Conservation (phyloP, 2,113 vertebrate species). For the Pelecanoides urinatrix region DNA sequence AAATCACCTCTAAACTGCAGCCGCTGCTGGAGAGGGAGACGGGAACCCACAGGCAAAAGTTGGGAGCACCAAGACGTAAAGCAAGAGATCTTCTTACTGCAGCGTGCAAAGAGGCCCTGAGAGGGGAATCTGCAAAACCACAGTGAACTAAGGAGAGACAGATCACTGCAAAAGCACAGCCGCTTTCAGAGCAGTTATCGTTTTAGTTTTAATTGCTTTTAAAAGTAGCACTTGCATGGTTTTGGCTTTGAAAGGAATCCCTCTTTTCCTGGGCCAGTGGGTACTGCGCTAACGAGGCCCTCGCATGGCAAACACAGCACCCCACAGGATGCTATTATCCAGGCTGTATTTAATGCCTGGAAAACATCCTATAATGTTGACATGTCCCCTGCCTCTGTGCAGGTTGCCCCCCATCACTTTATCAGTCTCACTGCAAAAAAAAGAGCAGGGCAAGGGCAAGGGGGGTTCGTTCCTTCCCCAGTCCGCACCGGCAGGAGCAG, state of each 20-base stretch:
- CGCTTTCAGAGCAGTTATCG: neutral
- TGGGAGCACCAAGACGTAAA: neutral
- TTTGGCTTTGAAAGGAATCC: neutral
- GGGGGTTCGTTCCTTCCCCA: neutral
- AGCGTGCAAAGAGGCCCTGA: fast-evolving
- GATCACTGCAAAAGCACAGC: neutral
- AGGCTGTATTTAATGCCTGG: neutral
- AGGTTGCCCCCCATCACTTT: neutral
- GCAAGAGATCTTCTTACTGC: neutral
- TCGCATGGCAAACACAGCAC: neutral
- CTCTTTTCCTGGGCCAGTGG: neutral
- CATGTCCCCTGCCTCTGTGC: neutral
- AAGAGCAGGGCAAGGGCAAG: neutral
- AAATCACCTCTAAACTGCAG: neutral
- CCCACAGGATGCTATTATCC: neutral
- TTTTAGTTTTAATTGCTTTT: neutral
- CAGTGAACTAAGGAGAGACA: neutral
- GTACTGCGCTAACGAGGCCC: neutral
- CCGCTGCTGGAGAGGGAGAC: neutral
- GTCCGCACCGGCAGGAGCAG: too few relatives aligned
- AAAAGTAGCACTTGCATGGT: neutral
- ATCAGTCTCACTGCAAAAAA: too few relatives aligned
- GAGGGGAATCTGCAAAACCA: neutral
- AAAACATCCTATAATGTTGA: neutral
- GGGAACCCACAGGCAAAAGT: neutral